phyloP scores from a whole-genome alignment of 1,140 invertebrate genomes.

The Bombus difficillimus region DNA sequence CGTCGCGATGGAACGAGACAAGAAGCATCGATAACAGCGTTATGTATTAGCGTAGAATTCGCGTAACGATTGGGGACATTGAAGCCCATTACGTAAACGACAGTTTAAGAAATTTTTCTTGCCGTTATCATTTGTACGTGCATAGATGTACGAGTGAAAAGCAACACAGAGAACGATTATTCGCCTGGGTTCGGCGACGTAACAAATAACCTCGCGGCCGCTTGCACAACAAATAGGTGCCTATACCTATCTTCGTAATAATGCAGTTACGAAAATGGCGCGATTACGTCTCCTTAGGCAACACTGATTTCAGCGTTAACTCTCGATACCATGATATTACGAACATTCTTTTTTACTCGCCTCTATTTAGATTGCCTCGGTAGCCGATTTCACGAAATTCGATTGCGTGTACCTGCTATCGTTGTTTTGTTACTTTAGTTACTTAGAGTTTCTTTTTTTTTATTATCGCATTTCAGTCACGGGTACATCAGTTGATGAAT shows the following conservation, averaged over 20 bases:
- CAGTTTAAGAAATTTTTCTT: slow-evolving; percentile 13
- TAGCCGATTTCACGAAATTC: slow-evolving; percentile 1
- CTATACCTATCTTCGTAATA: slow-evolving; percentile 75
- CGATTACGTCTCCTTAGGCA: slow-evolving; percentile 74
- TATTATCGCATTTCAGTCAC: not conserved
- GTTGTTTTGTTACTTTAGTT: too few species aligned
- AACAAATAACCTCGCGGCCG: slow-evolving; percentile 71
- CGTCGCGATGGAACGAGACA: not conserved
- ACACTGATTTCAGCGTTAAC: slow-evolving; percentile 38
- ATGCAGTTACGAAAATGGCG: slow-evolving; percentile 78
- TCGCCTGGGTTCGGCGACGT: slow-evolving; percentile 69
- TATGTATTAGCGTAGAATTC: not conserved
- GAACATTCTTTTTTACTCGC: not conserved
- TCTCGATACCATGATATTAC: slow-evolving; percentile 16
- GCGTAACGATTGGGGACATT: not conserved
- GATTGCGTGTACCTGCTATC: not conserved
- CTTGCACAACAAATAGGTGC: slow-evolving; percentile 73
- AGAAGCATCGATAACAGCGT: not conserved
- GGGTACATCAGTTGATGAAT: too few species aligned
- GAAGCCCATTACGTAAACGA: slow-evolving; percentile 20
- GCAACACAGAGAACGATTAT: slow-evolving; percentile 61
- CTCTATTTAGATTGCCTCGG: not conserved
- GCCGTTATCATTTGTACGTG: slow-evolving; percentile 10
- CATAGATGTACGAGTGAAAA: slow-evolving; percentile 28
- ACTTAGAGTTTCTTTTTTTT: not conserved